A percentile compares a stretch with the other conserved stretches of the same genome.
These are phyloP conservation scores for Buathra laborator DNA, from an alignment of 2,888 invertebrate genomes.

Conservation along the genomic window DNA sequence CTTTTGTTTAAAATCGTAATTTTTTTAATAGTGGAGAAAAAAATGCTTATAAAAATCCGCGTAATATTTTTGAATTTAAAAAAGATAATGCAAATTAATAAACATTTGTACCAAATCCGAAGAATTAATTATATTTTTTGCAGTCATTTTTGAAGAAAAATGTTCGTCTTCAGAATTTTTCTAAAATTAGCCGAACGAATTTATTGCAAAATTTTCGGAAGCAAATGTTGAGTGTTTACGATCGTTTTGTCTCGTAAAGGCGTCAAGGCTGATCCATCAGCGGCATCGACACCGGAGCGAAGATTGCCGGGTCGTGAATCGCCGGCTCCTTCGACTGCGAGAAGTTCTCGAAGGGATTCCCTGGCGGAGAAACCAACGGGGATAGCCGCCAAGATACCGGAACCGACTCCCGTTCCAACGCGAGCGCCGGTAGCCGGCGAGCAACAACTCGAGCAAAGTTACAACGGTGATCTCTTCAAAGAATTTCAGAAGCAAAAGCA, in stretches of 20 bases:
- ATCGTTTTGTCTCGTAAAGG: constrained; percentile 69
- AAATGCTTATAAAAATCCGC: no score
- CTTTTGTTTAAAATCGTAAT: no score
- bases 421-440: constrained; percentile 81
- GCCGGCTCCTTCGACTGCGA: constrained; percentile 89
- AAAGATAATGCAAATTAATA: no score
- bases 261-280: constrained; percentile 84
- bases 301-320: constrained; percentile 87
- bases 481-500: constrained; percentile 93
- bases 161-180: background rate
- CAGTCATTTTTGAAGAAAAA: background rate
- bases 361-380: constrained; percentile 86
- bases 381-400: constrained; percentile 82
- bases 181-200: background rate
- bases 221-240: constrained; percentile 7
- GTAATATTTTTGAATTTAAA: no score
- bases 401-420: constrained; percentile 79
- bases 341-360: constrained; percentile 89
- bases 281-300: constrained; percentile 90
- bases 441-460: constrained; percentile 85
- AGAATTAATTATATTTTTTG: background rate
- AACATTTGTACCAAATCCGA: no score
- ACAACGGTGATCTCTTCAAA: constrained; percentile 90
- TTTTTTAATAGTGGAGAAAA: no score
- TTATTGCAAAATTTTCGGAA: background rate